These are phyloP conservation scores for Palaemon carinicauda DNA, from an alignment of 1,140 invertebrate species.

Conservation along the genomic window DNA sequence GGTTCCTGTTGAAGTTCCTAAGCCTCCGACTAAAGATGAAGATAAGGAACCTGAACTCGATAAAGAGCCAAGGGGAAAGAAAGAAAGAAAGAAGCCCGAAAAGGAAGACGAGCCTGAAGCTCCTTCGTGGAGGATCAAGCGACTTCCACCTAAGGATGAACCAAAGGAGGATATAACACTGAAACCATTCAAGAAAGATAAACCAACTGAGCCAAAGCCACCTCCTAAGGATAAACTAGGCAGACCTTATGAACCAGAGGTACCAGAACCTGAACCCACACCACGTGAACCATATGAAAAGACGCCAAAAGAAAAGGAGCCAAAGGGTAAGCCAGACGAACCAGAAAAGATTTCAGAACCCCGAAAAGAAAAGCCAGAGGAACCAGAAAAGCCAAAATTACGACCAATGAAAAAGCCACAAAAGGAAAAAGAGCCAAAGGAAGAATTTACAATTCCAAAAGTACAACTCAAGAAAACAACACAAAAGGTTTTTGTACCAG, in stretches of 20 bases:
- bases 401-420: background rate
- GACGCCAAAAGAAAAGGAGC: constrained; percentile 12
- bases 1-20: constrained; percentile 51
- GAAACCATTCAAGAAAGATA: constrained; percentile 64
- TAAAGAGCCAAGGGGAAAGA: constrained; percentile 17
- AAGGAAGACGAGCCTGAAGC: constrained; percentile 34
- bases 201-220: constrained; percentile 59
- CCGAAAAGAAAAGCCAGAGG: background rate
- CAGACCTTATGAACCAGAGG: constrained; percentile 59
- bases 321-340: background rate
- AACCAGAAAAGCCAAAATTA: background rate
- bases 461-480: constrained; percentile 17
- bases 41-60: background rate
- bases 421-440: background rate
- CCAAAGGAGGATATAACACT: constrained; percentile 64
- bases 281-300: constrained; percentile 47
- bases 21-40: constrained; percentile 5
- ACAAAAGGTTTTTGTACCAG: constrained; percentile 32
- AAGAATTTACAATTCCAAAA: constrained; percentile 23
- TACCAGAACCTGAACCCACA: constrained; percentile 41
- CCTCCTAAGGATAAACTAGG: constrained; percentile 64
- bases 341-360: background rate
- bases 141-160: constrained; percentile 29
- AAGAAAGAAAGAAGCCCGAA: constrained; percentile 20
- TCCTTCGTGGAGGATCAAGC: constrained; percentile 25